Evolutionary conservation across 2,113 vertebrate species (phyloP).

Genomic region (Polypterus bichir): DNA sequence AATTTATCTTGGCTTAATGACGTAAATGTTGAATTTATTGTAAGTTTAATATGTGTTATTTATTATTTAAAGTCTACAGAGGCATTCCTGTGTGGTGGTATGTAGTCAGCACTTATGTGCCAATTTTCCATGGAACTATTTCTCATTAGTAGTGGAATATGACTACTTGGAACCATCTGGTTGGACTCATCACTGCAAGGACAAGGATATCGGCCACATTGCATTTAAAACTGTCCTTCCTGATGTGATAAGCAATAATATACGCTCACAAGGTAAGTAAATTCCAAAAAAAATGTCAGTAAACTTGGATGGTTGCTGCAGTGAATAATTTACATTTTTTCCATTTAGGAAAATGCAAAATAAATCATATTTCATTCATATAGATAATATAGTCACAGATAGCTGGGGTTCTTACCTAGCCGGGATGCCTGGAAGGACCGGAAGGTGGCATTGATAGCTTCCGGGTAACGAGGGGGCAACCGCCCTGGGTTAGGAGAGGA

Average conservation of each 20-base stretch:
- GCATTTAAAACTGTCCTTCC: conserved; percentile 53
- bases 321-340: no score
- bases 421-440: no score
- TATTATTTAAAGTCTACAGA: conserved; percentile 39
- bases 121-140: conserved; percentile 74
- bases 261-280: conserved; percentile 22
- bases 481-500: no score
- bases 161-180: conserved; percentile 58
- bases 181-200: conserved; percentile 59
- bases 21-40: neutral
- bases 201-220: conserved; percentile 51
- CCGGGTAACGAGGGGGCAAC: no score
- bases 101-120: conserved; percentile 61
- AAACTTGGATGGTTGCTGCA: no score
- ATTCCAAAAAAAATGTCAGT: no score
- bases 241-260: conserved; percentile 10
- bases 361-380: no score
- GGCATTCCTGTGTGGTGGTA: conserved; percentile 52
- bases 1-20: no score
- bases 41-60: neutral
- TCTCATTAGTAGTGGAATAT: conserved; percentile 75
- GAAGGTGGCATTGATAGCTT: no score
- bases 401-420: no score
- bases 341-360: no score
- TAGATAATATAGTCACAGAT: no score